A percentile compares a stretch with the other conserved stretches of the same genome.
These are phyloP conservation scores for Amblyraja radiata DNA, from an alignment of 2,797 vertebrate genomes.

Conservation along the genomic window DNA sequence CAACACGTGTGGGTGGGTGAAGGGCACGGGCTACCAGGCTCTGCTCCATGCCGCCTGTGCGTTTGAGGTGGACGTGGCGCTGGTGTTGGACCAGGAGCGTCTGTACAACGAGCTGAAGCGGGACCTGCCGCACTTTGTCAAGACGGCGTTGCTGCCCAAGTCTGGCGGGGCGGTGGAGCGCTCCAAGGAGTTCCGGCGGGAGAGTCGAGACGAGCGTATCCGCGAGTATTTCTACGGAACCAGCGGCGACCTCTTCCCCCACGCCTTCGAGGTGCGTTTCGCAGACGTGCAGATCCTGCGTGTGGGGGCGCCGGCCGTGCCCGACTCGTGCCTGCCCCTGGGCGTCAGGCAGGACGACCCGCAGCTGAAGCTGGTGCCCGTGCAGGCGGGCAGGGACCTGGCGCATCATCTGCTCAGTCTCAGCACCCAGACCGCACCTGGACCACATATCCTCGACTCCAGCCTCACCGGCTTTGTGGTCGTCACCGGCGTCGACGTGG, in stretches of 20 bases:
- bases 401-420: conserved; percentile 93
- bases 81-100: conserved; percentile 92
- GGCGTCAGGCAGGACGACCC: conserved; percentile 98
- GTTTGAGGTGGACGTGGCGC: conserved; percentile 92
- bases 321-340: conserved; percentile 88
- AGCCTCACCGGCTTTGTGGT: conserved; percentile 88
- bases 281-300: conserved; percentile 95
- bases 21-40: conserved; percentile 93
- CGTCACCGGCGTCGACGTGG: conserved; percentile 85
- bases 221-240: conserved; percentile 96
- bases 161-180: conserved; percentile 89
- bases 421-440: conserved; percentile 60
- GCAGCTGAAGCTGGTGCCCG: conserved; percentile 90
- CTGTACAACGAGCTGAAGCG: conserved; percentile 94
- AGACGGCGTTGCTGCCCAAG: conserved; percentile 86
- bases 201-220: conserved; percentile 84
- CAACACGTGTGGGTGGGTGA: conserved; percentile 97
- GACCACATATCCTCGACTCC: conserved; percentile 50
- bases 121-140: conserved; percentile 91
- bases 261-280: conserved; percentile 92
- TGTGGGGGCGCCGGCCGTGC: conserved; percentile 91
- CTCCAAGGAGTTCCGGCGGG: conserved; percentile 89
- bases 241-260: conserved; percentile 83
- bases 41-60: conserved; percentile 91
- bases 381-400: conserved; percentile 88